Evolutionary conservation across 2,113 vertebrate species (phyloP).

Genomic region (Athene noctua): DNA sequence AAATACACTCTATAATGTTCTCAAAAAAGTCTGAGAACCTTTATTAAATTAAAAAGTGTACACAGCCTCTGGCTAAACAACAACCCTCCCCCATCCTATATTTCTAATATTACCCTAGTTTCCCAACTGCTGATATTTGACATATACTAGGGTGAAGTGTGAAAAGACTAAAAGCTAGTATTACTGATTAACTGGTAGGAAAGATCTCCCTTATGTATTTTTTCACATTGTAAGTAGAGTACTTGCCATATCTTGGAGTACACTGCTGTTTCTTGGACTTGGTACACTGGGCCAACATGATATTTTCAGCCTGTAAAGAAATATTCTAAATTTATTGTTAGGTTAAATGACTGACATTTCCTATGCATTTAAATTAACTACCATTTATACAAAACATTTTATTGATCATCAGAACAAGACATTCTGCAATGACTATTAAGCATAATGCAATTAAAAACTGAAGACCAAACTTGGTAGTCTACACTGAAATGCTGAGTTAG

Average conservation of each 20-base stretch:
- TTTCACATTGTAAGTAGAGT: constrained; percentile 43
- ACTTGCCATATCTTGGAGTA: constrained; percentile 72
- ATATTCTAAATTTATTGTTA: background rate
- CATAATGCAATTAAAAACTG: background rate
- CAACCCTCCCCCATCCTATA: fast-evolving
- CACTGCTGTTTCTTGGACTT: constrained; percentile 77
- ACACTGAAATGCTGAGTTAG: background rate
- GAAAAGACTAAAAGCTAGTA: background rate
- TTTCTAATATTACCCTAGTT: background rate
- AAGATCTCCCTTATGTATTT: background rate
- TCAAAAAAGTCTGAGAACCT: background rate
- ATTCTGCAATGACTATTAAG: background rate
- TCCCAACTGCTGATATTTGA: background rate
- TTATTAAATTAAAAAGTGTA: background rate
- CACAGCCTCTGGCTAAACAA: background rate
- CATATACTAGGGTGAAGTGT: background rate
- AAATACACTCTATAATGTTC: background rate
- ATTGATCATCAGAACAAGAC: background rate
- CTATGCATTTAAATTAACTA: background rate
- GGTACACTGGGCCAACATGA: constrained; percentile 78
- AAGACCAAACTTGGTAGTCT: background rate
- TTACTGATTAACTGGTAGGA: background rate
- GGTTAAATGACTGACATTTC: background rate
- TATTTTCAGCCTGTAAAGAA: constrained; percentile 65
- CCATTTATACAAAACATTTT: background rate